A percentile compares a stretch with the other conserved stretches of the same genome.
phyloP scores from a whole-genome alignment of 2,113 vertebrate species.

The Uria aalge region DNA sequence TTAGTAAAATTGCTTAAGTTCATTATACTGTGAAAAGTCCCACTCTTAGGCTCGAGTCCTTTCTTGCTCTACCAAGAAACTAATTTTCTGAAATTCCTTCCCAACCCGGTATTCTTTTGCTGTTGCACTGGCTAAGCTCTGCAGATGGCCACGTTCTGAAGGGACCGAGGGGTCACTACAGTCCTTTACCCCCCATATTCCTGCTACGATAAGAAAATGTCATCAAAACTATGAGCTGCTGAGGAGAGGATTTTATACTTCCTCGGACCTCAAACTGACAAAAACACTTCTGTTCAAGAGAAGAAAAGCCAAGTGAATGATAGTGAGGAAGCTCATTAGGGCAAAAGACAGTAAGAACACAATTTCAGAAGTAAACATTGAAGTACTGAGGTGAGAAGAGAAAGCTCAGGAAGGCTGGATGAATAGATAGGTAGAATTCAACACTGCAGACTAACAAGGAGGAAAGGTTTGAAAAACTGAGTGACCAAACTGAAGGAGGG shows the following conservation, averaged over 20 bases:
- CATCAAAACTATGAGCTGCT: background rate
- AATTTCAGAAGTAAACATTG: background rate
- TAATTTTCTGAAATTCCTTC: background rate
- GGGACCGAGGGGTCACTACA: background rate
- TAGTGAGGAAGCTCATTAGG: background rate
- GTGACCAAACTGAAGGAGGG: background rate
- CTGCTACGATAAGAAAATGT: background rate
- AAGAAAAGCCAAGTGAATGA: background rate
- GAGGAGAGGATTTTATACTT: background rate
- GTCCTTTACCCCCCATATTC: background rate
- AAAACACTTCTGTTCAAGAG: background rate
- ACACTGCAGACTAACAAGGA: background rate
- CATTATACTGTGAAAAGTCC: background rate
- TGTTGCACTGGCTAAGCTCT: background rate
- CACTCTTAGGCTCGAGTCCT: background rate
- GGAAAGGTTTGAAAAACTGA: background rate
- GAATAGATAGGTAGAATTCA: background rate
- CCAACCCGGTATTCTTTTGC: background rate
- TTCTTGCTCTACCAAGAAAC: background rate
- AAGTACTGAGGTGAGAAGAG: background rate
- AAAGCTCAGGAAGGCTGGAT: background rate
- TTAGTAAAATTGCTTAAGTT: background rate
- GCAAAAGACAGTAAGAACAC: background rate
- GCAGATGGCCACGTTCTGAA: background rate
- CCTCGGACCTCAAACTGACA: background rate